Evolutionary conservation across 2,113 vertebrate species (phyloP), one percentile per base, ranked within the genome.

Genomic region (Clinocottus analis): DNA sequence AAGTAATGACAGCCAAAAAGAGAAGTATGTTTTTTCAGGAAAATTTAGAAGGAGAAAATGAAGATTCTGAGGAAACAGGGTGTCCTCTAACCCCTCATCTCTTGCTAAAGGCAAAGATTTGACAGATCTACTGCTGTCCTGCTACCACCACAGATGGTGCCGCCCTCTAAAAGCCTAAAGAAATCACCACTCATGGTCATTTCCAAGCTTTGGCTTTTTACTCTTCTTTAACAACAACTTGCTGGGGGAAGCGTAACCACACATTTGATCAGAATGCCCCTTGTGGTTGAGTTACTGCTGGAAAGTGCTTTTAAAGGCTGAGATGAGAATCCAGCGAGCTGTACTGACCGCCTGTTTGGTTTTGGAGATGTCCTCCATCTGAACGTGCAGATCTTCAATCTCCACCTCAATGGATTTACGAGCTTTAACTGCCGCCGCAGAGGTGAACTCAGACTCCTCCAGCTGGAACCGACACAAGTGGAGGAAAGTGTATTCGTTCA

Each of bases 401-500:
- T 99, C 98, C 90, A 96, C 97, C 89, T 99, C 98, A 97, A 99
- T 99, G 6, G 96, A 96, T 84, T 99, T 99, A 1, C 97, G 95
- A 2, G 97, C 96, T 85, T 99, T 99, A 25, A 99, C 97, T 0
- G 98, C 96, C 0, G 97, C 95, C 0, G 97, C 97, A 2, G 97
- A 97, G 17, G 98, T 99, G 92, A 99, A 99, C 91, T 98, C 98
- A 0, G 98, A 99, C 92, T 99, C 98, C 80, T 99, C 98, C 91
- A 99, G 95, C 98, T 99, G 90, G 3, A 65, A 66, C 12, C 9
- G 25, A 65, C 19, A 79, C 1, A 53, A 12, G 23, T 14, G 1
- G 10, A 66, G 0, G 12, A 31, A 64, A 23, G 45, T 14, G 17
- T 39, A 19, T 66, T 9, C 55, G 12, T 33, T 56, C 12, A 69